Evolutionary conservation across 2,888 invertebrate species (phyloP).

Genomic region (Macaria notata): DNA sequence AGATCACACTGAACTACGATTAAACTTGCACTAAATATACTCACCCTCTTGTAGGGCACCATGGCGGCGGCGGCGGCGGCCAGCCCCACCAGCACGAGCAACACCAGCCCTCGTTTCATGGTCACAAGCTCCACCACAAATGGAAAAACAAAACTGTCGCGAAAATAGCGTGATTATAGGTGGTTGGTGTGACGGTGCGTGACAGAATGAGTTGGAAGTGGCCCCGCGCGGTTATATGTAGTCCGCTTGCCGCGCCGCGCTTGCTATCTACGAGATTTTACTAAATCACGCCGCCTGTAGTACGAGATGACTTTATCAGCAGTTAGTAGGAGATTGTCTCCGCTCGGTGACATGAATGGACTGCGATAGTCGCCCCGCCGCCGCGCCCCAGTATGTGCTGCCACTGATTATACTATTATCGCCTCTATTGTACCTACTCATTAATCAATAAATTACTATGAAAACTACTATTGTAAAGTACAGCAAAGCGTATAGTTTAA

Average conservation of each 20-base stretch:
- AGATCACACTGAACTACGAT: background rate
- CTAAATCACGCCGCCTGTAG: conserved; percentile 21
- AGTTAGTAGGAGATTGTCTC: conserved; percentile 30
- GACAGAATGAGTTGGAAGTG: conserved; percentile 43
- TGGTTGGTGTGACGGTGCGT: conserved; percentile 45
- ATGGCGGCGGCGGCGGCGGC: conserved; percentile 57
- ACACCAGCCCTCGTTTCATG: conserved; percentile 49
- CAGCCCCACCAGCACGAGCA: conserved; percentile 49
- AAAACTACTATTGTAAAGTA: no score
- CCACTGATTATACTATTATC: no score
- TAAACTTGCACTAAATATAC: conserved; percentile 37
- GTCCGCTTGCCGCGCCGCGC: conserved; percentile 26
- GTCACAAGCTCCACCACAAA: conserved; percentile 31
- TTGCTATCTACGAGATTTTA: conserved; percentile 11
- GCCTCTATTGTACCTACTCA: no score
- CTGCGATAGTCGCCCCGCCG: conserved; percentile 4
- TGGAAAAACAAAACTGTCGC: conserved; percentile 14
- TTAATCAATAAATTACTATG: no score
- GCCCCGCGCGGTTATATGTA: conserved; percentile 40
- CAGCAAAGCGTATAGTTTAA: no score
- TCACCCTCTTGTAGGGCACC: conserved; percentile 59
- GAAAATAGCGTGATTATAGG: conserved; percentile 32
- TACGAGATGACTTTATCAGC: conserved; percentile 34
- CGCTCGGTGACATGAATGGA: conserved; percentile 37
- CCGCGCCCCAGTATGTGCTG: no score